Conservation (phyloP, 2,888 invertebrate species). For the Philhelius pedissequus region DNA sequence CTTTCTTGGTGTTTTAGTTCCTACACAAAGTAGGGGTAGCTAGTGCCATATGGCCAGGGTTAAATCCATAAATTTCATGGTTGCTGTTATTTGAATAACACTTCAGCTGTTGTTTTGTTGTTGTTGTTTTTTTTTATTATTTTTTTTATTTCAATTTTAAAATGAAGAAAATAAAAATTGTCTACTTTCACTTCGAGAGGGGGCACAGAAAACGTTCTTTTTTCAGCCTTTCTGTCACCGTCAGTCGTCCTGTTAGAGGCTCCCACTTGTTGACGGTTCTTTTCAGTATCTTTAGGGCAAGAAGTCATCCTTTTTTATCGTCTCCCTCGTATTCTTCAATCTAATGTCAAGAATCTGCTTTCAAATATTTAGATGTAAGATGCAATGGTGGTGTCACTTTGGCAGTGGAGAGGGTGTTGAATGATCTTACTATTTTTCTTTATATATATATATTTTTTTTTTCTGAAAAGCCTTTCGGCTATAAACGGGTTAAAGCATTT, state of each 20-base stretch:
- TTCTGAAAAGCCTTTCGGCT: conserved; percentile 40
- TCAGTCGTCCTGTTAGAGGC: conserved; percentile 26
- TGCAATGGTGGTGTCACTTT: background rate
- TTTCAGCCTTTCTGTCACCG: background rate
- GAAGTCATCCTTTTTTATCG: background rate
- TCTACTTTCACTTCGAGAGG: conserved; percentile 20
- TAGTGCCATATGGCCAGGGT: conserved; percentile 50
- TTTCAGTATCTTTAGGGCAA: conserved; percentile 38
- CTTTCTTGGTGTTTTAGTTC: background rate
- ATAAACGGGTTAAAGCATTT: conserved; percentile 63
- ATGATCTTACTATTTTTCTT: background rate
- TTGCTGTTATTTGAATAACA: conserved; percentile 59
- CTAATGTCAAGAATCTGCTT: conserved; percentile 58
- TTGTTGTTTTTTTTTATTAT: background rate
- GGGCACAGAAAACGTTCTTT: background rate
- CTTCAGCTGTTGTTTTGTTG: conserved; percentile 25
- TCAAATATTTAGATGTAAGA: background rate
- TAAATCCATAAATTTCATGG: conserved; percentile 54
- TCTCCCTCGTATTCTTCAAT: conserved; percentile 45
- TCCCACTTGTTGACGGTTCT: conserved; percentile 61
- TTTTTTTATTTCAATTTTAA: background rate
- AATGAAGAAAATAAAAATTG: background rate
- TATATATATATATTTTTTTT: background rate
- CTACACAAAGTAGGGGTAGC: background rate
- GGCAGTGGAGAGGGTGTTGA: background rate